Conservation (phyloP, 2,113 vertebrate species). For the Lophotis ruficrista region DNA sequence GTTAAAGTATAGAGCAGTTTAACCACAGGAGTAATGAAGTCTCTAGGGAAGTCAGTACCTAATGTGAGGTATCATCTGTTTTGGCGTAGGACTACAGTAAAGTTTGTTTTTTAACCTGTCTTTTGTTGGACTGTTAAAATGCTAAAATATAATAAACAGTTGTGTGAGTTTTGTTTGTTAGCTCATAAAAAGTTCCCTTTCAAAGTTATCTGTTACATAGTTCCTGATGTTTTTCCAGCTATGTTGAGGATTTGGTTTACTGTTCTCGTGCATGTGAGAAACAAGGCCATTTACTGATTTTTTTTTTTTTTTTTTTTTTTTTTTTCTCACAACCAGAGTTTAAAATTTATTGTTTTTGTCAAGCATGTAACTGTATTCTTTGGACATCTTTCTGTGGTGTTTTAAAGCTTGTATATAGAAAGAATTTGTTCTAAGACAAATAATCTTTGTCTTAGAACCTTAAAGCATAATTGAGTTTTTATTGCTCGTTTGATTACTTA, state of each 20-base stretch:
- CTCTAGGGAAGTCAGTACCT: neutral
- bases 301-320: rapidly evolving
- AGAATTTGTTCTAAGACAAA: too few species aligned
- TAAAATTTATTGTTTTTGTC: neutral
- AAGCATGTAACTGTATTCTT: neutral
- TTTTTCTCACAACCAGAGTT: neutral
- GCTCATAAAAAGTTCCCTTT: neutral
- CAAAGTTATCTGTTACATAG: neutral
- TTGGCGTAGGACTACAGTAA: neutral
- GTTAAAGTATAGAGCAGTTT: neutral
- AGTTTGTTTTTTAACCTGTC: neutral
- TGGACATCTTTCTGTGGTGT: neutral
- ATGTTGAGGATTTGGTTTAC: neutral
- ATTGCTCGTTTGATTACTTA: neutral
- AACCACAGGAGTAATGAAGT: neutral
- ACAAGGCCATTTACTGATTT: neutral
- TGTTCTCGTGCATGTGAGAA: neutral
- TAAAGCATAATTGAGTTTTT: neutral
- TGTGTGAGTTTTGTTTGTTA: neutral
- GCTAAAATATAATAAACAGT: neutral
- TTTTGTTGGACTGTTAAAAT: neutral
- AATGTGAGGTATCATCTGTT: neutral
- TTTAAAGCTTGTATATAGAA: neutral
- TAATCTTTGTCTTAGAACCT: neutral
- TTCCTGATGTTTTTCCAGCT: neutral